Evolutionary conservation across 2,888 invertebrate genomes (phyloP).

Genomic region (Aphrophora alni): DNA sequence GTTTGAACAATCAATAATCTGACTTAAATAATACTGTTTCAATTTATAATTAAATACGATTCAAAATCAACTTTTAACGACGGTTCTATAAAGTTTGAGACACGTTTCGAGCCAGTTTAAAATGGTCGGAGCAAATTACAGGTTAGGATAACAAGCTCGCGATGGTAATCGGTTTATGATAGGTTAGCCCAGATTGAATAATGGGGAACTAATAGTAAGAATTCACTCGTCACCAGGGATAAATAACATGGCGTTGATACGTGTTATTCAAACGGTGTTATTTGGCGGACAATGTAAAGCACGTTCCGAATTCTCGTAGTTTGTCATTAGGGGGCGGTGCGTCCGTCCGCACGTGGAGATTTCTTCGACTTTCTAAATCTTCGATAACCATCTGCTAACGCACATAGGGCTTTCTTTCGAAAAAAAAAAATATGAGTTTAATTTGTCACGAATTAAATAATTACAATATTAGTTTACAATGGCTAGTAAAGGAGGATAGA

Average conservation of each 20-base stretch:
- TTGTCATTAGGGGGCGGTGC: slow-evolving; percentile 3
- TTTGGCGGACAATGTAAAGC: not conserved
- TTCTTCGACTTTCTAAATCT: not conserved
- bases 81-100: not conserved
- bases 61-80: not conserved
- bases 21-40: too few species aligned
- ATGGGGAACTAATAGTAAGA: not conserved
- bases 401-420: not conserved
- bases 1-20: too few species aligned
- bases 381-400: not conserved
- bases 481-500: too few species aligned
- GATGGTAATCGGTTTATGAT: not conserved
- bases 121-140: not conserved
- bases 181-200: slow-evolving; percentile 6
- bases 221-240: not conserved
- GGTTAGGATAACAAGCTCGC: not conserved
- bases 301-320: not conserved
- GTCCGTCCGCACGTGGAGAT: not conserved
- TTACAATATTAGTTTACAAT: too few species aligned
- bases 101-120: slow-evolving; percentile 5
- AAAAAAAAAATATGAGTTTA: too few species aligned
- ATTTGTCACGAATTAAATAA: too few species aligned
- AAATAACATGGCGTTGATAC: not conserved
- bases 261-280: not conserved
- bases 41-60: too few species aligned